These are phyloP conservation scores for Coryphaenoides rupestris DNA, from an alignment of 2,113 vertebrate species.

Conservation along the genomic window DNA sequence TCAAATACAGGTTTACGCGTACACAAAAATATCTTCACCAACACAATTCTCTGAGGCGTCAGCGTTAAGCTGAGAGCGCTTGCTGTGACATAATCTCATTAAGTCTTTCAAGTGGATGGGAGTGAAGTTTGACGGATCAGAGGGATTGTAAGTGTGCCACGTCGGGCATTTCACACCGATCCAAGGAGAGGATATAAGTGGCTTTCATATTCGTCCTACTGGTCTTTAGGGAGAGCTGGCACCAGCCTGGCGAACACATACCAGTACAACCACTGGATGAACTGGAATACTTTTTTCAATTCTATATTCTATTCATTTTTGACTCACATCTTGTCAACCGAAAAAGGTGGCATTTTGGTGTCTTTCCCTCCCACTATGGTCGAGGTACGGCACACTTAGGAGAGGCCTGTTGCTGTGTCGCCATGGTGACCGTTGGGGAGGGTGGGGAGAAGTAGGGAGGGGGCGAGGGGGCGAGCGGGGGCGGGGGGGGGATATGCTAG, in stretches of 20 bases:
- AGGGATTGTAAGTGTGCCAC: constrained; percentile 29
- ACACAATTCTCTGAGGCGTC: neutral
- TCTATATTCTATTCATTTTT: too few species aligned
- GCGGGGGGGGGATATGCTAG: constrained; percentile 11
- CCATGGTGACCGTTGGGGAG: neutral
- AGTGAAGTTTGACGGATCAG: constrained; percentile 31
- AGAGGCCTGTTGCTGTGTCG: too few species aligned
- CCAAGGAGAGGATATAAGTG: constrained; percentile 11
- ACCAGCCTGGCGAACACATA: too few species aligned
- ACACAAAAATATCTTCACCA: constrained; percentile 2
- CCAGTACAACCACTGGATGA: too few species aligned
- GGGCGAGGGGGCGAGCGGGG: constrained; percentile 29
- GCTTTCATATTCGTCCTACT: constrained; percentile 7
- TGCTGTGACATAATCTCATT: constrained; percentile 36
- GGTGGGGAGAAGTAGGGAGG: constrained; percentile 34
- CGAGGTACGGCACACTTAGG: too few species aligned
- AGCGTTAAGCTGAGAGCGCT: constrained; percentile 14
- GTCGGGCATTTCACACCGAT: constrained; percentile 11
- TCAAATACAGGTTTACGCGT: constrained; percentile 6
- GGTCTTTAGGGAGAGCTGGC: constrained; percentile 6
- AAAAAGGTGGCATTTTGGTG: too few species aligned
- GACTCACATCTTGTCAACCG: too few species aligned
- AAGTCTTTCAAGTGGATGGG: constrained; percentile 33
- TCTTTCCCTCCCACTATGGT: too few species aligned
- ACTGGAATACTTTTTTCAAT: too few species aligned